Conservation (phyloP, 1,140 invertebrate genomes). For the Meloidogyne hapla region DNA sequence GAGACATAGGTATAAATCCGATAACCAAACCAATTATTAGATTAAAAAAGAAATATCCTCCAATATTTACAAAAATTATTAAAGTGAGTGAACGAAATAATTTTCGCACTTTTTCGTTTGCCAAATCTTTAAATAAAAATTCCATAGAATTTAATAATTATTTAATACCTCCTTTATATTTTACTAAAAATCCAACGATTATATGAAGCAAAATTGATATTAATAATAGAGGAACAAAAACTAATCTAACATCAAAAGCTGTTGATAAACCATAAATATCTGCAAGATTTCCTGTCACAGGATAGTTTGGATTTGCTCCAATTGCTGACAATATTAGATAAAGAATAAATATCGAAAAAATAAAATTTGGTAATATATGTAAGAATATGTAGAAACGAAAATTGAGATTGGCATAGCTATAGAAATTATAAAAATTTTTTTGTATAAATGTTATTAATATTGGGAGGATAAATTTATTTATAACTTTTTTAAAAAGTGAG, state of each 20-base stretch:
- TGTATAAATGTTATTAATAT: too few relatives aligned
- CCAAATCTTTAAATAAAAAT: neutral
- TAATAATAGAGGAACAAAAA: neutral
- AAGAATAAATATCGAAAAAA: neutral
- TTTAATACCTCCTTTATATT: neutral
- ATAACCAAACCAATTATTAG: neutral
- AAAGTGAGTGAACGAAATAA: neutral
- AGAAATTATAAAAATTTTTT: neutral
- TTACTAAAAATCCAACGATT: neutral
- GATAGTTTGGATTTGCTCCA: neutral
- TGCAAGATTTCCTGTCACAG: neutral
- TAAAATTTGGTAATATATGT: neutral
- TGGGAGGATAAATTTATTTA: too few relatives aligned
- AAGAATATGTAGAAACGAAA: neutral
- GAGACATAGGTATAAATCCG: neutral
- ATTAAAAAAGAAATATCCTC: neutral
- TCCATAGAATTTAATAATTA: too few relatives aligned
- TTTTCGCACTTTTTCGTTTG: neutral
- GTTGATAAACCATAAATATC: neutral
- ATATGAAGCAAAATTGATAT: neutral
- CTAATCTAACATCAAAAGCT: neutral
- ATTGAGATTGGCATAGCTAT: neutral
- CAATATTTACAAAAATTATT: slow-evolving; percentile 10
- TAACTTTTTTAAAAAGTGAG: too few relatives aligned
- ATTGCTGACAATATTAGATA: neutral